Percentiles rank a stretch among this genome's conserved stretches.
These are phyloP conservation scores for Coracopsis vasa DNA, from an alignment of 2,113 vertebrate genomes.

Conservation along the genomic window DNA sequence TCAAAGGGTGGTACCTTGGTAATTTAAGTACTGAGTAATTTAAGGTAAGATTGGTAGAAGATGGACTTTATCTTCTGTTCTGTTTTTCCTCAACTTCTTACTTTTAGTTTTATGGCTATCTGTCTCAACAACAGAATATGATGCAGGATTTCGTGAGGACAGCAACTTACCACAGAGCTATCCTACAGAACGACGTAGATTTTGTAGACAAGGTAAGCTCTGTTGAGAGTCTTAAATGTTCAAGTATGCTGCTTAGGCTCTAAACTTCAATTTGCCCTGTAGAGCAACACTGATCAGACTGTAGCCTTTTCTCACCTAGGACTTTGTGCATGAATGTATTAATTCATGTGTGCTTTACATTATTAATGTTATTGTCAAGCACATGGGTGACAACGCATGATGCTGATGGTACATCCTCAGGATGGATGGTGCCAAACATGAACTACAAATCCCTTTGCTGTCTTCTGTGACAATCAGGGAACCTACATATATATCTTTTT, in stretches of 20 bases:
- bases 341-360: neutral
- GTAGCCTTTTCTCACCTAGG: neutral
- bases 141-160: conserved; percentile 81
- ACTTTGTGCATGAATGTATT: neutral
- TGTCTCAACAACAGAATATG: conserved; percentile 81
- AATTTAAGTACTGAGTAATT: neutral
- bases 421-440: neutral
- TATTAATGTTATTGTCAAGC: neutral
- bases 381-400: neutral
- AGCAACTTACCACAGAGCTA: conserved; percentile 78
- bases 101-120: conserved; percentile 77
- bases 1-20: neutral
- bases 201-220: conserved; percentile 81
- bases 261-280: neutral
- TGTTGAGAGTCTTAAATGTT: neutral
- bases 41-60: neutral
- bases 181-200: conserved; percentile 78
- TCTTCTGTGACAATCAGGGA: neutral
- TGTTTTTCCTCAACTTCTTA: neutral
- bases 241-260: neutral
- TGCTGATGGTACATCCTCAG: neutral
- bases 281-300: neutral
- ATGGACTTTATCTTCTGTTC: neutral
- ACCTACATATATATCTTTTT: neutral
- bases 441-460: neutral